Base-by-base conservation (phyloP, 2,797 vertebrate species). In the Enteromius unitaeniatus region DNA sequence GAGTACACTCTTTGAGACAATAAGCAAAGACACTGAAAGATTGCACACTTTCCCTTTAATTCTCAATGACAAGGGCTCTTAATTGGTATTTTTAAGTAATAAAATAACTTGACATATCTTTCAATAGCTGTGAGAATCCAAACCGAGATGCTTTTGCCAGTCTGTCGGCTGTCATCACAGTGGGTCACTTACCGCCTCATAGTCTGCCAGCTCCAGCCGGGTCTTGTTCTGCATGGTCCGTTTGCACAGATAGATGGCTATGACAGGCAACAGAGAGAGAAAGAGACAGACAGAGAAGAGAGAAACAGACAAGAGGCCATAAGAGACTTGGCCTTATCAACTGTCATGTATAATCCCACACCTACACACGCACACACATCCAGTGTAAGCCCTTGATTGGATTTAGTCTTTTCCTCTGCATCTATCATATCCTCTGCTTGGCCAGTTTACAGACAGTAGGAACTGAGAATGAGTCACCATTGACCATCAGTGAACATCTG, bases 201-300 rank as follows among this genome's bases (percentile, higher is more conserved):
- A 99, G 94, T 99, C 98, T 3, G 98, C 97, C 92, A 99, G 91
- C 93, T 99, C 98, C 96, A 99, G 95, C 76, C 98, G 93, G 10
- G 98, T 98, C 93, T 99, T 99, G 90, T 99, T 99, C 95, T 99
- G 98, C 98, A 99, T 99, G 90, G 98, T 99, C 93, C 98, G 93
- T 92, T 99, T 99, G 95, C 98, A 99, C 92, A 99, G 96, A 92
- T 99, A 99, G 93, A 99, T 99, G 85, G 98, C 97, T 99, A 89
- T 55, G 65, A 65, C 76, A 85, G 69, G 15, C 26, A 45, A 76
- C 17, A 75, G 51, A 81, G 14, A 70, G 23, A 62, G 1, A 26
- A 31, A 47, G 31, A 45, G 34, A 80, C 31, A 47, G 31, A 47
- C 68, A 75, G 23, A 53, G 37, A 84, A 31, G 3, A 45, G 45